These are phyloP conservation scores for Polia nebulosa DNA, from an alignment of 2,888 invertebrate species.

Conservation along the genomic window DNA sequence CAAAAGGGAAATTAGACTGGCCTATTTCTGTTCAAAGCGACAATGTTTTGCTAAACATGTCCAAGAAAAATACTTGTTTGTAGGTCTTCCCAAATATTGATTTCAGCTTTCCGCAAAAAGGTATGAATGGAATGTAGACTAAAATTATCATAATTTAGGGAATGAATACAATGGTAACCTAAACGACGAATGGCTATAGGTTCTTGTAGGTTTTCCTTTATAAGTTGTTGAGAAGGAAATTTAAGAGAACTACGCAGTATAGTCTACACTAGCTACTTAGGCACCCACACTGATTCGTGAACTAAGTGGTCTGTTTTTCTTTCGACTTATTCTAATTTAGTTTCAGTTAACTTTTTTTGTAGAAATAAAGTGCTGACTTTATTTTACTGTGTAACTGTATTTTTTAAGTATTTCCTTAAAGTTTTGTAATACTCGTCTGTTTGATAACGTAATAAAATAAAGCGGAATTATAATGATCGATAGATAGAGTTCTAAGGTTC, in stretches of 20 bases:
- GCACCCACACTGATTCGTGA: constrained; percentile 7
- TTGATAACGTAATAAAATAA: background rate
- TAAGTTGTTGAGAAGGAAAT: constrained; percentile 1
- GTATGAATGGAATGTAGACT: constrained; percentile 12
- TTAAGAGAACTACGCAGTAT: constrained; percentile 7
- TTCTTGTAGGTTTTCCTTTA: constrained; percentile 12
- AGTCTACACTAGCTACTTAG: constrained; percentile 10
- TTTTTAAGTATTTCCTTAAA: background rate
- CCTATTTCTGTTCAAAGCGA: constrained; percentile 71
- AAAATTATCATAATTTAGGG: constrained; percentile 29
- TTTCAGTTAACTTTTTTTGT: constrained; percentile 9
- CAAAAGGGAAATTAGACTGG: constrained; percentile 66
- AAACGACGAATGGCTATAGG: background rate
- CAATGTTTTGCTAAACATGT: constrained; percentile 54
- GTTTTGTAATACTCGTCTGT: background rate
- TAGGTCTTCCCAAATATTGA: constrained; percentile 19
- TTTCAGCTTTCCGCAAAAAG: constrained; percentile 16
- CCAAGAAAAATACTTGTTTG: constrained; percentile 33
- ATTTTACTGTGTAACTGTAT: constrained; percentile 3
- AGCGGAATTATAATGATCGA: too few relatives aligned
- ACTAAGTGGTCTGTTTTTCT: constrained; percentile 4
- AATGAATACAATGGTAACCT: constrained; percentile 18
- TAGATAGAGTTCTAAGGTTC: too few relatives aligned
- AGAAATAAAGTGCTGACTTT: constrained; percentile 9
- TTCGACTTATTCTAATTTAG: constrained; percentile 12